Evolutionary conservation across 2,797 vertebrate species (phyloP).

Genomic region (Centropyge bicolor): DNA sequence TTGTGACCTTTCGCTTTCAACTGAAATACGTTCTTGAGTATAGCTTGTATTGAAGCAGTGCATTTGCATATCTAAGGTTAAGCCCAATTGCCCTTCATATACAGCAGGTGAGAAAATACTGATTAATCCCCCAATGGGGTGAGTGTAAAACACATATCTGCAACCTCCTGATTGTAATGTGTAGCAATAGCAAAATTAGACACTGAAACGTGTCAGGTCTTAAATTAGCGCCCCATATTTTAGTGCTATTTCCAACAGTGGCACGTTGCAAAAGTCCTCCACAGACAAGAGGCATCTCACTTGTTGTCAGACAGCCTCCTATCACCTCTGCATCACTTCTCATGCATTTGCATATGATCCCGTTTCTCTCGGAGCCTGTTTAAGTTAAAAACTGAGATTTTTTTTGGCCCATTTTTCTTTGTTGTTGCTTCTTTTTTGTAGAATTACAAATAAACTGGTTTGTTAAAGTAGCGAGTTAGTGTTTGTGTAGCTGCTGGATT

Average conservation of each 20-base stretch:
- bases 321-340: slow-evolving; percentile 71
- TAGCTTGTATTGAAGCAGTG: slow-evolving; percentile 10
- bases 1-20: slow-evolving; percentile 58
- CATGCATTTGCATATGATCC: slow-evolving; percentile 62
- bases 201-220: slow-evolving; percentile 81
- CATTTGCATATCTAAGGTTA: slow-evolving; percentile 70
- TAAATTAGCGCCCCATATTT: slow-evolving; percentile 89
- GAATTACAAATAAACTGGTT: background rate
- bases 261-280: slow-evolving; percentile 70
- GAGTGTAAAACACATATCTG: slow-evolving; percentile 78
- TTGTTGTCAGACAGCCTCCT: slow-evolving; percentile 81
- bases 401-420: background rate
- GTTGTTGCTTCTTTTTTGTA: slow-evolving; percentile 16
- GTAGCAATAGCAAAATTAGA: slow-evolving; percentile 76
- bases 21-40: slow-evolving; percentile 28
- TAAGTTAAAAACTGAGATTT: background rate
- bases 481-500: slow-evolving; percentile 27
- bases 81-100: slow-evolving; percentile 68
- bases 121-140: slow-evolving; percentile 80
- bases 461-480: background rate
- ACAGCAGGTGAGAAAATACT: slow-evolving; percentile 79
- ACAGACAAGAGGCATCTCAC: slow-evolving; percentile 72
- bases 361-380: slow-evolving; percentile 28
- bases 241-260: slow-evolving; percentile 78
- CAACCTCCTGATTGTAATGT: slow-evolving; percentile 83